A percentile compares a stretch with the other conserved stretches of the same genome.
Conservation (phyloP, 2,888 invertebrate species). For the Drosophila anomelani region DNA sequence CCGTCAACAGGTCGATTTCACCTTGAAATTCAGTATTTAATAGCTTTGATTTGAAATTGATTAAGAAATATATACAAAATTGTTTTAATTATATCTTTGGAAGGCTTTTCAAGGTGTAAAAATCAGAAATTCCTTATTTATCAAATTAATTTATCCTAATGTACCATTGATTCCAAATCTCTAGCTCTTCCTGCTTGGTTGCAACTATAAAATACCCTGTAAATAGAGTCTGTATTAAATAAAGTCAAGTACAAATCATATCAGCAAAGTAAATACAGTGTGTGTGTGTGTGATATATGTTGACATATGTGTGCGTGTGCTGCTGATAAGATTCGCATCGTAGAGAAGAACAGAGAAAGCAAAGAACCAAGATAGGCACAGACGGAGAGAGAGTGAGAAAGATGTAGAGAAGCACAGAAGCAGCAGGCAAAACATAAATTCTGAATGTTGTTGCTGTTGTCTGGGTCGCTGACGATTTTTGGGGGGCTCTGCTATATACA, state of each 20-base stretch:
- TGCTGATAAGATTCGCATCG: constrained; percentile 59
- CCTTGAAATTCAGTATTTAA: neutral
- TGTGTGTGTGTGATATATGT: constrained; percentile 2
- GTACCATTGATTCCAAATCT: neutral
- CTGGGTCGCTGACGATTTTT: constrained; percentile 60
- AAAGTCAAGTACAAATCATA: constrained; percentile 53
- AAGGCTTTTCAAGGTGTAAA: neutral
- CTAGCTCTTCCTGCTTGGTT: neutral
- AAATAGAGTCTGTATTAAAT: neutral
- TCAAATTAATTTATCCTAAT: neutral
- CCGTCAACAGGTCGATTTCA: neutral
- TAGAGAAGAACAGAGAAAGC: constrained; percentile 33
- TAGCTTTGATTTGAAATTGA: neutral
- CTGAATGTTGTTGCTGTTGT: constrained; percentile 55
- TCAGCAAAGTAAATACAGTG: constrained; percentile 34
- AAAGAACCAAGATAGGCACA: constrained; percentile 29
- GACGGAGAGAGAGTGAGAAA: neutral
- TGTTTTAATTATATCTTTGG: neutral
- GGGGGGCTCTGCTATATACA: constrained; percentile 28
- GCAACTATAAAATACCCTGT: constrained; percentile 2
- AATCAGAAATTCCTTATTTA: no score
- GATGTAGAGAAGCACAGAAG: constrained; percentile 2
- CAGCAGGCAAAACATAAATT: constrained; percentile 53
- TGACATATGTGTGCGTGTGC: constrained; percentile 38
- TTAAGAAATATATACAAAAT: neutral